Conservation (phyloP, 2,888 invertebrate species). For the Troglohyphantes excavatus region DNA sequence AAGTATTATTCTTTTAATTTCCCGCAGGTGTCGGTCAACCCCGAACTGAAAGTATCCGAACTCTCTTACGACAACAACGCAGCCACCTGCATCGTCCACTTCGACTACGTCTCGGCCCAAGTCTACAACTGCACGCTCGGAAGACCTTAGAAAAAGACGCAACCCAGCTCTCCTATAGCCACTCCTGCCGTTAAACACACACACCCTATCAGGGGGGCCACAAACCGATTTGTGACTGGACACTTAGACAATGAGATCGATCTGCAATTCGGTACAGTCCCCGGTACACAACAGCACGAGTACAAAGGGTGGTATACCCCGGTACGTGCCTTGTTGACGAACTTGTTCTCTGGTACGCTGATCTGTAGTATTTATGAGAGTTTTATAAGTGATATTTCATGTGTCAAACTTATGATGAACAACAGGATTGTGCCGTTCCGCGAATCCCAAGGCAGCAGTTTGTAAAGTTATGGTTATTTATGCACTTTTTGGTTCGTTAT, state of each 20-base stretch:
- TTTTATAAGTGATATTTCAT: slow-evolving; percentile 70
- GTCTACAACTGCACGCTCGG: slow-evolving; percentile 87
- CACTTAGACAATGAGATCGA: background rate
- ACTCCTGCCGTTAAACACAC: background rate
- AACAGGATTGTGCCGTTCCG: background rate
- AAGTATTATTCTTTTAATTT: too few species aligned
- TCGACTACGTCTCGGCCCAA: slow-evolving; percentile 83
- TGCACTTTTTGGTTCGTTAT: background rate
- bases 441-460: background rate
- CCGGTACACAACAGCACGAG: slow-evolving; percentile 32
- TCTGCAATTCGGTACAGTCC: background rate
- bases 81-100: slow-evolving; percentile 90
- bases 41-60: slow-evolving; percentile 95
- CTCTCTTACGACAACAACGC: slow-evolving; percentile 95
- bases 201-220: background rate
- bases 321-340: slow-evolving; percentile 14
- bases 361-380: slow-evolving; percentile 27
- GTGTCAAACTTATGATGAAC: slow-evolving; percentile 69
- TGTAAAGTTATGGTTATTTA: slow-evolving; percentile 23
- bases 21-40: slow-evolving; percentile 90
- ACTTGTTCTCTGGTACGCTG: slow-evolving; percentile 13
- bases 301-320: slow-evolving; percentile 28
- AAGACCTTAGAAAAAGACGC: slow-evolving; percentile 85
- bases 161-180: background rate
- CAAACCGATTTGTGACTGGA: slow-evolving; percentile 26